Conservation (phyloP, 2,797 vertebrate genomes). For the Molossus alvarezi region DNA sequence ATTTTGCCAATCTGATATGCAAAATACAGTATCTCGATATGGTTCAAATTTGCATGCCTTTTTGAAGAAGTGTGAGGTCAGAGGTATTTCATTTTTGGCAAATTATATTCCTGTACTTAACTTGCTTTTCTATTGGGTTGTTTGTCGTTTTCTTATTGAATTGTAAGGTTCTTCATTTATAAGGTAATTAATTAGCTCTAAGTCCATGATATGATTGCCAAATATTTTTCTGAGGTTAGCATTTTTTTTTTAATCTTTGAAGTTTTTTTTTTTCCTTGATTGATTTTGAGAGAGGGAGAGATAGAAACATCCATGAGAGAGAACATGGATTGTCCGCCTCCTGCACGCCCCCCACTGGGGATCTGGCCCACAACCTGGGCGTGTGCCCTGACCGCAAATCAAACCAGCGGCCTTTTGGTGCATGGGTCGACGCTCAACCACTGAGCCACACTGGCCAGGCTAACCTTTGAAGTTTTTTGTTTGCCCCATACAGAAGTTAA, state of each 20-base stretch:
- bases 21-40: background rate
- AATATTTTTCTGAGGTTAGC: background rate
- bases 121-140: background rate
- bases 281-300: background rate
- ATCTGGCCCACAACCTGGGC: background rate
- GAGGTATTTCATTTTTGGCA: background rate
- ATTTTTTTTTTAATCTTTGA: conserved; percentile 11
- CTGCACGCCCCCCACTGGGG: background rate
- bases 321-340: background rate
- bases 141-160: conserved; percentile 19
- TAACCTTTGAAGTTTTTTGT: conserved; percentile 3
- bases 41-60: conserved; percentile 10
- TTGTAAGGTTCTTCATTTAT: background rate
- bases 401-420: background rate
- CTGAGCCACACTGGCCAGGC: background rate
- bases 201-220: background rate
- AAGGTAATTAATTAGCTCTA: background rate
- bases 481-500: background rate
- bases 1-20: background rate
- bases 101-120: background rate
- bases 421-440: background rate
- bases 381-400: background rate
- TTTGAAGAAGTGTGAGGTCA: background rate
- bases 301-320: background rate
- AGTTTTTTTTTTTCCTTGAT: background rate